Evolutionary conservation across 2,888 invertebrate species (phyloP).

Genomic region (Leptura quadrifasciata): DNA sequence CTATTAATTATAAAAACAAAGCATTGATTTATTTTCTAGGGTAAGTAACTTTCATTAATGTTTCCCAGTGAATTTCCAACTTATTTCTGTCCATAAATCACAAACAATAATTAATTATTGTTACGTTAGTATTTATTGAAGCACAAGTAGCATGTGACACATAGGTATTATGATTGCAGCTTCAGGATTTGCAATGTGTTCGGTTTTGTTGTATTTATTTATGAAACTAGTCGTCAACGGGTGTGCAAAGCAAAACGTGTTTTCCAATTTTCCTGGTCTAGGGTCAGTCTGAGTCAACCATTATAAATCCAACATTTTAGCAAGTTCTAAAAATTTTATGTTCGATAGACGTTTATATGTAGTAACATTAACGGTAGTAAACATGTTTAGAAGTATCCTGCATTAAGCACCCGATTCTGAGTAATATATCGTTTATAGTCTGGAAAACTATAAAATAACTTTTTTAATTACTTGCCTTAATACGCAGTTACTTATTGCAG

Average conservation of each 20-base stretch:
- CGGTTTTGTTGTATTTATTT: conserved; percentile 15
- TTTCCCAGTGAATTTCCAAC: conserved; percentile 17
- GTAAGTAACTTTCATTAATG: conserved; percentile 28
- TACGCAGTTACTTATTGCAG: too few relatives aligned
- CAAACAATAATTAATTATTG: conserved; percentile 31
- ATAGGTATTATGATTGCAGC: conserved; percentile 10
- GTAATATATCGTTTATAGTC: neutral
- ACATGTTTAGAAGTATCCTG: neutral
- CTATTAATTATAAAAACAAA: conserved; percentile 37
- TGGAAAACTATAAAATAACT: neutral
- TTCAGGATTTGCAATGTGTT: conserved; percentile 12
- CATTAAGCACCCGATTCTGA: neutral
- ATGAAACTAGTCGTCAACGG: neutral
- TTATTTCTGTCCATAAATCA: conserved; percentile 34
- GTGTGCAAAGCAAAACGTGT: conserved; percentile 13
- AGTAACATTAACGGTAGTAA: neutral
- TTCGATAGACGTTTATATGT: neutral
- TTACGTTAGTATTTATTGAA: conserved; percentile 14
- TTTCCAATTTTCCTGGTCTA: neutral
- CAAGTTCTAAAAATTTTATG: neutral
- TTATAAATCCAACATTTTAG: neutral
- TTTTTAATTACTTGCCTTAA: neutral
- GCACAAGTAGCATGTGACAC: conserved; percentile 33
- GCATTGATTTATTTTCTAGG: conserved; percentile 30
- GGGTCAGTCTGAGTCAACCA: conserved; percentile 3